Conservation (phyloP, 1,140 invertebrate genomes). For the Apis mellifera region Amel_HAv3.1 CM009938.2:11245001-11245500, state of each 20-base stretch:
- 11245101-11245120: background rate
- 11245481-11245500: background rate
- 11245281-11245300: background rate
- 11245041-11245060: background rate
- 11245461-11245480: background rate
- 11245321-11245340: constrained; percentile 11
- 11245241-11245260: background rate
- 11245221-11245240: background rate
- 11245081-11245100: constrained; percentile 31
- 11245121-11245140: background rate
- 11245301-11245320: background rate
- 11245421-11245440: background rate
- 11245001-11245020: background rate
- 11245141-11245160: background rate
- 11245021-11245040: background rate
- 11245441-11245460: background rate
- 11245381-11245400: background rate
- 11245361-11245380: background rate
- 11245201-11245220: too few relatives aligned
- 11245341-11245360: background rate
- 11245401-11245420: background rate
- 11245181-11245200: background rate
- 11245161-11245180: background rate
- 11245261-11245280: background rate
- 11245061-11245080: background rate